Evolutionary conservation across 1,140 invertebrate species (phyloP).

Genomic region (Potamilus streckersoni): DNA sequence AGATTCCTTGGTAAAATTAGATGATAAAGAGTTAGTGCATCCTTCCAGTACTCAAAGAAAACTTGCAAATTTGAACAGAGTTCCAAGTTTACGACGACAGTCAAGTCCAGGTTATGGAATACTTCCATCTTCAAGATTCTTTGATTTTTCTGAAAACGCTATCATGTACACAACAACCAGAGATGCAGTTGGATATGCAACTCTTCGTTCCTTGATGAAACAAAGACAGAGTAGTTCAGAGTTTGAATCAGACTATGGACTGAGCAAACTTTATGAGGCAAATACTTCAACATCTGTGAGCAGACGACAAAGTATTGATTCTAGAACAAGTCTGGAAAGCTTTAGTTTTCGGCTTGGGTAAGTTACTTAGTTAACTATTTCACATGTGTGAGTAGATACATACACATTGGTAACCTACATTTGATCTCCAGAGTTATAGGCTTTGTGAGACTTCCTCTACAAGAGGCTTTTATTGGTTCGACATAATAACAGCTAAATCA

Average conservation of each 20-base stretch:
- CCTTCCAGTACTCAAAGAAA: constrained; percentile 56
- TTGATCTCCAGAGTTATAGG: no score
- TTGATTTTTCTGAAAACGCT: constrained; percentile 39
- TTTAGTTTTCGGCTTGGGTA: constrained; percentile 17
- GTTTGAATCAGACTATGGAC: constrained; percentile 50
- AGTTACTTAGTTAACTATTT: constrained; percentile 2
- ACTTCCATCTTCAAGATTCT: constrained; percentile 31
- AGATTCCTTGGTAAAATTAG: constrained; percentile 29
- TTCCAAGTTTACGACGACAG: constrained; percentile 55
- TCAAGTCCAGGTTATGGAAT: constrained; percentile 39
- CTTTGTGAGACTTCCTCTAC: no score
- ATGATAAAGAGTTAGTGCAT: constrained; percentile 42
- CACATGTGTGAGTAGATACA: background rate
- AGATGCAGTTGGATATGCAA: constrained; percentile 82
- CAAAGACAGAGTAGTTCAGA: constrained; percentile 68
- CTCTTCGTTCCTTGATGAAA: constrained; percentile 79
- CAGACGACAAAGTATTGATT: constrained; percentile 41
- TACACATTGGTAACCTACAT: no score
- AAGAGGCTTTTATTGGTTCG: no score
- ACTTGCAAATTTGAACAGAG: constrained; percentile 55
- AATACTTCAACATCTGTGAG: constrained; percentile 24
- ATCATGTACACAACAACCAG: constrained; percentile 58
- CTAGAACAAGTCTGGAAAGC: constrained; percentile 25
- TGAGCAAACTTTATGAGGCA: constrained; percentile 37
- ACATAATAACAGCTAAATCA: no score